phyloP scores from a whole-genome alignment of 2,113 vertebrate species.

The Psephotus haematonotus region DNA sequence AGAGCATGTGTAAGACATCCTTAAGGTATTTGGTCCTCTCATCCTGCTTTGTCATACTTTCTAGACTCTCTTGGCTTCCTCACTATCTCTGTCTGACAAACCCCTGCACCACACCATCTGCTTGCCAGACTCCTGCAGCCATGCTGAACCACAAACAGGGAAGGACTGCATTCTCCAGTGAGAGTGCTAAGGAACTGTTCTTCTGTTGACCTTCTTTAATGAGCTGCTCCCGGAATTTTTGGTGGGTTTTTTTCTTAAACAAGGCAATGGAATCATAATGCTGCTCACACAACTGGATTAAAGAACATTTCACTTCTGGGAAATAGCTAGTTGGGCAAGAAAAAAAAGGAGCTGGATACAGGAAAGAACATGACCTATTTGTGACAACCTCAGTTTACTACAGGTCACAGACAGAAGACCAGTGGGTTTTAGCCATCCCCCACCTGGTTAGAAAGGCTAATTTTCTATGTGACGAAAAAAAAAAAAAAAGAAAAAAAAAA shows the following conservation, averaged over 20 bases:
- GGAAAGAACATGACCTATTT: not conserved
- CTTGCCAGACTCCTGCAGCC: not conserved
- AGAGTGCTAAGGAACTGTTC: not conserved
- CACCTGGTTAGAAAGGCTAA: not conserved
- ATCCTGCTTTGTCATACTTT: conserved; percentile 18
- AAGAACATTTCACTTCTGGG: conserved; percentile 19
- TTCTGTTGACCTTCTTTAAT: not conserved
- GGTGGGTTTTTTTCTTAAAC: not conserved
- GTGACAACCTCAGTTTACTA: not conserved
- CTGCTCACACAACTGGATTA: not conserved
- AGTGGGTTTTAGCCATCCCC: not conserved
- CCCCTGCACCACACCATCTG: not conserved
- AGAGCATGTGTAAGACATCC: not conserved
- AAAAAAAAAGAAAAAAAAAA: not conserved
- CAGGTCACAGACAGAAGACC: not conserved
- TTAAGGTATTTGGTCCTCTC: not conserved
- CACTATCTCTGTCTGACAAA: not conserved
- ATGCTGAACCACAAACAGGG: fast-evolving
- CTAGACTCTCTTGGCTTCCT: not conserved
- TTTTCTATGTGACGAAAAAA: not conserved
- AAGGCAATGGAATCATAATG: not conserved
- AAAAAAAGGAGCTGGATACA: not conserved
- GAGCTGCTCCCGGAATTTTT: not conserved
- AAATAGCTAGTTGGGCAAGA: conserved; percentile 6
- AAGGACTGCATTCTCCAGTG: not conserved